Evolutionary conservation across 2,888 invertebrate genomes (phyloP), one percentile per base, ranked within the genome.

Genomic region (Heteromyza rotundicornis): DNA sequence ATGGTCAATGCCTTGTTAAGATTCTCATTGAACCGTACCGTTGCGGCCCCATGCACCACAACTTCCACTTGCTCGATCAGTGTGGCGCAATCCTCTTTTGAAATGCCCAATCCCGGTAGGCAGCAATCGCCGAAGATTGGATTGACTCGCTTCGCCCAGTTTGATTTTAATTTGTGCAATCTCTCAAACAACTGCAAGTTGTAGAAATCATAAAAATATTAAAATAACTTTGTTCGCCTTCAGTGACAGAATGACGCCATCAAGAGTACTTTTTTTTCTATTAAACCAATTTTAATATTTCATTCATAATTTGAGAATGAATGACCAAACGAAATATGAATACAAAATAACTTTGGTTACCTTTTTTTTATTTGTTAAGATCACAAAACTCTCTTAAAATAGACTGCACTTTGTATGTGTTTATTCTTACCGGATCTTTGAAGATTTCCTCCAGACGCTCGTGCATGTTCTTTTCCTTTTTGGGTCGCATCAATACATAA

Each of bases 11-110:
- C 90, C 2, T 87, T 81, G 82, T 89, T 89, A 14, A 93, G 84
- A 66, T 89, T 89, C 78, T 93, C 92, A 78, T 92, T 91, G 77
- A 93, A 93, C 57, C 86, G 79, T 1, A 87, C 86, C 0, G 87
- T 87, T 0, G 87, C 87, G 1, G 87, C 87, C 60, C 86, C 85
- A 68, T 88, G 87, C 68, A 87, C 87, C 2, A 88, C 85, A 54
- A 87, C 81, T 58, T 83, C 77, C 47, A 87, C 86, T 69, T 86
- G 83, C 17, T 84, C 80, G 2, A 82, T 77, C 1, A 88, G 75
- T 22, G 77, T 79, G 56, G 81, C 76, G 60, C 83, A 79, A 69
- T 87, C 87, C 1, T 80, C 73, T 2, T 80, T 64, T 16, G 81
- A 84, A 16, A 88, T 76, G 1, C 87, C 88, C 32, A 87, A 78